Percentiles rank a stretch among this genome's conserved stretches.
These are phyloP conservation scores for Paedocypris sp. DNA, from an alignment of 2,113 vertebrate genomes.

Conservation along the genomic window DNA sequence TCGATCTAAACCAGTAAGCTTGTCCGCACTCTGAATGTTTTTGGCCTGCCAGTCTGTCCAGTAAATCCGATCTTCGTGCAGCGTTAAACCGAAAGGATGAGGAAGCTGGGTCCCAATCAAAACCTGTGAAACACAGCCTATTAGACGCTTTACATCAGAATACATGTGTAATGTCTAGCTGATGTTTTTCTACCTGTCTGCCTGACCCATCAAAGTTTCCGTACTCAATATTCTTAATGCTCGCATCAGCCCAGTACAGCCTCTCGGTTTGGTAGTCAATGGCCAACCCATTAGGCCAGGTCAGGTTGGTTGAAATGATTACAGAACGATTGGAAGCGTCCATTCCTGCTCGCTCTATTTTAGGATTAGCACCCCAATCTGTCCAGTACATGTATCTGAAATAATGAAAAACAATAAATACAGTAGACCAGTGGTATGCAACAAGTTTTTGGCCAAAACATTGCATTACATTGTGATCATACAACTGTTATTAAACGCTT, in stretches of 20 bases:
- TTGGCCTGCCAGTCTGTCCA: slow-evolving; percentile 99
- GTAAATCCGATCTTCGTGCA: slow-evolving; percentile 85
- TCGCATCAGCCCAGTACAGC: slow-evolving; percentile 95
- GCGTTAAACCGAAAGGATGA: slow-evolving; percentile 90
- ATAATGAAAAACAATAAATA: neutral
- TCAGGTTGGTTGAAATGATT: slow-evolving; percentile 91
- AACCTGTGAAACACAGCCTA: too few relatives aligned
- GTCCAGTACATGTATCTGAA: slow-evolving; percentile 99
- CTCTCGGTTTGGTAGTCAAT: slow-evolving; percentile 85
- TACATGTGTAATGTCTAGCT: too few relatives aligned
- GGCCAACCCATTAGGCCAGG: slow-evolving; percentile 92
- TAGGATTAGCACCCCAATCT: slow-evolving; percentile 95
- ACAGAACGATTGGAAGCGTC: slow-evolving; percentile 82
- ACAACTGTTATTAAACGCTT: too few relatives aligned
- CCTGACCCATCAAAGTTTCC: slow-evolving; percentile 82
- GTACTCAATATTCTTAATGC: slow-evolving; percentile 94
- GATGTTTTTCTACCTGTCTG: slow-evolving; percentile 81
- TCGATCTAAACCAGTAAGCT: slow-evolving; percentile 74
- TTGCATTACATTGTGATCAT: too few relatives aligned
- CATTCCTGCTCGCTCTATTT: slow-evolving; percentile 96
- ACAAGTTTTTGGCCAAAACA: too few relatives aligned
- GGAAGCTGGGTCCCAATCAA: slow-evolving; percentile 88
- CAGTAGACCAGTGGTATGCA: neutral
- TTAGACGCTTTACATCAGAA: too few relatives aligned
- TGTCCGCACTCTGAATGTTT: slow-evolving; percentile 90